Percentiles rank a stretch among this genome's conserved stretches.
phyloP scores from a whole-genome alignment of 2,888 invertebrate genomes.

The Syritta pipiens region DNA sequence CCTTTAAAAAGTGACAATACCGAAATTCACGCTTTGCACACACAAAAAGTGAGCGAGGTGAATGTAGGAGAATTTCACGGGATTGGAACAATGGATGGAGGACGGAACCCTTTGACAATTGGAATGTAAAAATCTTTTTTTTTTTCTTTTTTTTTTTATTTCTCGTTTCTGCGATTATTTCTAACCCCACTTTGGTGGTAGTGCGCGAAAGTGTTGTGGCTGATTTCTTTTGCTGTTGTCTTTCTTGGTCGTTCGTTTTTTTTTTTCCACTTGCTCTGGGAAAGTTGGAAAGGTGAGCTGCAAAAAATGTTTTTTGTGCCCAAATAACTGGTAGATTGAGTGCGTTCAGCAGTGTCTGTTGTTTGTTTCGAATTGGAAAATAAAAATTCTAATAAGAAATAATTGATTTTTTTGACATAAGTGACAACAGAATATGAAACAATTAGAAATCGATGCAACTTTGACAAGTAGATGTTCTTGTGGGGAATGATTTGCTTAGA shows the following conservation, averaged over 20 bases:
- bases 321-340: conserved; percentile 39
- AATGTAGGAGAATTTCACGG: conserved; percentile 66
- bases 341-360: conserved; percentile 15
- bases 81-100: conserved; percentile 66
- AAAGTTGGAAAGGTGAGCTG: conserved; percentile 48
- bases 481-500: too few relatives aligned
- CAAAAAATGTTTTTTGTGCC: conserved; percentile 14
- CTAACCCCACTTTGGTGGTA: conserved; percentile 67
- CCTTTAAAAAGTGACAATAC: conserved; percentile 54
- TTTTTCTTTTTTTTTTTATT: conserved; percentile 15
- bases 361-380: too few relatives aligned
- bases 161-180: conserved; percentile 50
- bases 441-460: too few relatives aligned
- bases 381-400: too few relatives aligned
- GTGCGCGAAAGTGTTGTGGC: conserved; percentile 68
- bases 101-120: conserved; percentile 67
- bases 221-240: conserved; percentile 64
- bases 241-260: conserved; percentile 49
- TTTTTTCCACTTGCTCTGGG: conserved; percentile 6
- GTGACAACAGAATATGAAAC: too few relatives aligned
- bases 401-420: too few relatives aligned
- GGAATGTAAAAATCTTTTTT: conserved; percentile 42
- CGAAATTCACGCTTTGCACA: conserved; percentile 66
- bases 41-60: conserved; percentile 64
- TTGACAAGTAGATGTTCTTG: too few relatives aligned